Conservation (phyloP, 2,888 invertebrate species). For the Lochmaea capreae region DNA sequence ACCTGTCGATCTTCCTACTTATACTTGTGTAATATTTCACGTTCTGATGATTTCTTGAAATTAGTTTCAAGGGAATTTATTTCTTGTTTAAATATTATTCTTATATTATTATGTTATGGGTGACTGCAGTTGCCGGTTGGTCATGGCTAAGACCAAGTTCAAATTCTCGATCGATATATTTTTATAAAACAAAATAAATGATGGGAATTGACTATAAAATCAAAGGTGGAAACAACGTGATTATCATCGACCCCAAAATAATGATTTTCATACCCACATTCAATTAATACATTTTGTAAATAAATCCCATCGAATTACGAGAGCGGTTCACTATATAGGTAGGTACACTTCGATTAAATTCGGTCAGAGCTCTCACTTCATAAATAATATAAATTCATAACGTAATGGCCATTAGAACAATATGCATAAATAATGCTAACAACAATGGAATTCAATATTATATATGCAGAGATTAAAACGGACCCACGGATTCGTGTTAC, state of each 20-base stretch:
- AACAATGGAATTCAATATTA: slow-evolving; percentile 41
- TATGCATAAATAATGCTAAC: slow-evolving; percentile 32
- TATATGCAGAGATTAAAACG: slow-evolving; percentile 48
- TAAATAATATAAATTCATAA: slow-evolving; percentile 36
- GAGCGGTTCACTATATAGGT: neutral
- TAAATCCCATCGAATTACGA: neutral
- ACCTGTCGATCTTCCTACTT: no score
- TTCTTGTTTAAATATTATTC: no score
- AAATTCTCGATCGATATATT: no score
- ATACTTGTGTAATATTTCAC: no score
- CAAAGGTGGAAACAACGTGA: neutral
- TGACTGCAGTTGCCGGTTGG: no score
- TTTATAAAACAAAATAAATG: no score
- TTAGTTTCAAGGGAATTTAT: no score
- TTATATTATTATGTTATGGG: no score
- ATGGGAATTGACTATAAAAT: neutral
- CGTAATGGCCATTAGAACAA: slow-evolving; percentile 31
- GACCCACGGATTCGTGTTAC: slow-evolving; percentile 48
- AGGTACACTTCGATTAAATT: slow-evolving; percentile 6
- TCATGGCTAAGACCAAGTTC: no score
- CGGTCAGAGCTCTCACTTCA: neutral
- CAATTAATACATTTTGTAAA: neutral
- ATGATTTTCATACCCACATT: neutral
- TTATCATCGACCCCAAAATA: neutral
- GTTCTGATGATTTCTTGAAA: no score